Evolutionary conservation across 2,888 invertebrate species (phyloP).

Genomic region (Limenitis camilla): DNA sequence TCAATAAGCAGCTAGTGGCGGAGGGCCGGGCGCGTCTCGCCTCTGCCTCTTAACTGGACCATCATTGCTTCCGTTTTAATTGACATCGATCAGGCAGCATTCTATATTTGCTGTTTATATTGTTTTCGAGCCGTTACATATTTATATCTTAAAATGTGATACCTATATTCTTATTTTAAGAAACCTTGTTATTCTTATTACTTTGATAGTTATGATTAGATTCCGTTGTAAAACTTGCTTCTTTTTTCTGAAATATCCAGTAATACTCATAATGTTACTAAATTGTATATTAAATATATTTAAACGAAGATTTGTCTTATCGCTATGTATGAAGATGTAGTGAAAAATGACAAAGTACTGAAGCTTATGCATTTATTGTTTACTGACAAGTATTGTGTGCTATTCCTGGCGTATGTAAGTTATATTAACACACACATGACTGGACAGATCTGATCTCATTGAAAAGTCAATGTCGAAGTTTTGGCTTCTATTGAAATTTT

Average conservation of each 20-base stretch:
- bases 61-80: neutral
- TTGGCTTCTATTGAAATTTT: neutral
- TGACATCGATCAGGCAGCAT: neutral
- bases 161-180: conserved; percentile 13
- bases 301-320: conserved; percentile 12
- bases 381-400: neutral
- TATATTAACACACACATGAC: neutral
- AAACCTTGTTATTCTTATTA: neutral
- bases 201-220: conserved; percentile 6
- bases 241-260: neutral
- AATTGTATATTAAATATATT: neutral
- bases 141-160: conserved; percentile 3
- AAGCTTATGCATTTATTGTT: conserved; percentile 11
- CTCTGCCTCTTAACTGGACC: conserved; percentile 26
- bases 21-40: conserved; percentile 74
- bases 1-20: conserved; percentile 77
- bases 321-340: conserved; percentile 14
- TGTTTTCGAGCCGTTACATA: neutral
- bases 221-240: neutral
- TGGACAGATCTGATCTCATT: conserved; percentile 14
- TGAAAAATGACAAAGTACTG: conserved; percentile 10
- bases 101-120: neutral
- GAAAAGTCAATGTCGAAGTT: neutral
- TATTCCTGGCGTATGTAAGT: too few species aligned
- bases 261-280: neutral